phyloP scores from a whole-genome alignment of 2,888 invertebrate species.

The Trypoxylon attenuatum region DNA sequence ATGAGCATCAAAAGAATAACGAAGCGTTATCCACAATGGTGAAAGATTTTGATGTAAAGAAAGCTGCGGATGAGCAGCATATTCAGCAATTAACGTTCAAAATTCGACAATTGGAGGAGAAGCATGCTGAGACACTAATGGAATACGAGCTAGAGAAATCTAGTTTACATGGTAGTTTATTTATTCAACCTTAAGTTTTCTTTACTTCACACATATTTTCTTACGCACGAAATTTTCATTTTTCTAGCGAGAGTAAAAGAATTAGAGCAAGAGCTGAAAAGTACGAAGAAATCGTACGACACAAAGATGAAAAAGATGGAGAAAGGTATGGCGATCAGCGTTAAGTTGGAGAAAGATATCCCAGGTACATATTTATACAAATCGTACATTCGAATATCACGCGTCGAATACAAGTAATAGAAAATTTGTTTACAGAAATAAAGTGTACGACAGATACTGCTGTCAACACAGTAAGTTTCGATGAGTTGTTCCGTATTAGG shows the following conservation, averaged over 20 bases:
- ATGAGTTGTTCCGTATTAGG: slow-evolving; percentile 7
- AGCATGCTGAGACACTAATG: slow-evolving; percentile 39
- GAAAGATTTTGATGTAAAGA: slow-evolving; percentile 41
- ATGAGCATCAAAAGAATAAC: slow-evolving; percentile 41
- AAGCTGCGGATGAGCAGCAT: slow-evolving; percentile 56
- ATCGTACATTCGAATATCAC: too few species aligned
- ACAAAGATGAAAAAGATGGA: slow-evolving; percentile 28
- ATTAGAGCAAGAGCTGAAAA: slow-evolving; percentile 52
- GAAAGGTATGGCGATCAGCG: too few species aligned
- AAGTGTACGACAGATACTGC: slow-evolving; percentile 19
- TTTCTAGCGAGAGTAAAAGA: slow-evolving; percentile 49
- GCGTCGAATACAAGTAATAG: too few species aligned
- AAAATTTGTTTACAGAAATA: slow-evolving; percentile 1
- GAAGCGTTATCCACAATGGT: slow-evolving; percentile 27
- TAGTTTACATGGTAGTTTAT: slow-evolving; percentile 49
- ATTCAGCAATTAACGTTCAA: slow-evolving; percentile 61
- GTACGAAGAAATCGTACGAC: slow-evolving; percentile 7
- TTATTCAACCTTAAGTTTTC: not conserved
- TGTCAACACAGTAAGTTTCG: slow-evolving; percentile 20
- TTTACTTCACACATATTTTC: not conserved
- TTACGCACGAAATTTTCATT: slow-evolving; percentile 16
- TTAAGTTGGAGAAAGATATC: too few species aligned
- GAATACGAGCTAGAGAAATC: slow-evolving; percentile 50
- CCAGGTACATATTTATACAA: too few species aligned
- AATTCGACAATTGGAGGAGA: slow-evolving; percentile 52